phyloP scores from a whole-genome alignment of 2,888 invertebrate genomes.

The Troides aeacus region DNA sequence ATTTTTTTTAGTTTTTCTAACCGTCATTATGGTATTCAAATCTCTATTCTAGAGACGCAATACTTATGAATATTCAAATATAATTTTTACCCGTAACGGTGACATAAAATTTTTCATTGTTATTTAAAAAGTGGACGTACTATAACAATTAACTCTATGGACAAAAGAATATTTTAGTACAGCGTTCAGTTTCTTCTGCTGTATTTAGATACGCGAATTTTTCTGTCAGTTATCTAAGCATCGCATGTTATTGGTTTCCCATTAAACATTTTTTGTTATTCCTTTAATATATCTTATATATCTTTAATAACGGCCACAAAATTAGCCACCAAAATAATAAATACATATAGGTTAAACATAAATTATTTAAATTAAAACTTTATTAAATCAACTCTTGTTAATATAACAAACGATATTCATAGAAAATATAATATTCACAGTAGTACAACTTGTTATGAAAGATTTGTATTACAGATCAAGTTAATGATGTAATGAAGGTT shows the following conservation, averaged over 20 bases:
- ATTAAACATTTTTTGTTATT: background rate
- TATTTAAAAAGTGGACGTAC: conserved; percentile 65
- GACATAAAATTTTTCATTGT: conserved; percentile 70
- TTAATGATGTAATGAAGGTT: too few relatives aligned
- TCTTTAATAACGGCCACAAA: too few relatives aligned
- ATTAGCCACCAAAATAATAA: too few relatives aligned
- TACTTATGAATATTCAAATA: conserved; percentile 59
- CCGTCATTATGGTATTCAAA: conserved; percentile 19
- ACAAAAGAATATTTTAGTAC: conserved; percentile 69
- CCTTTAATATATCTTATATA: too few relatives aligned
- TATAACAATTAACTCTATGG: conserved; percentile 59
- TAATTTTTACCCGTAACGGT: conserved; percentile 71
- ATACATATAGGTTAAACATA: too few relatives aligned
- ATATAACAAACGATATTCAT: too few relatives aligned
- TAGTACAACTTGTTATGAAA: too few relatives aligned
- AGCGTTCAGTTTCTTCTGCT: conserved; percentile 31
- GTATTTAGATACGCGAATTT: conserved; percentile 33
- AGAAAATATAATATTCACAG: too few relatives aligned
- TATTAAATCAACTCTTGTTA: too few relatives aligned
- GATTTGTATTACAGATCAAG: too few relatives aligned
- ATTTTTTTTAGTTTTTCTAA: conserved; percentile 16
- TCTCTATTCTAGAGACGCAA: conserved; percentile 27
- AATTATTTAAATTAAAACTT: too few relatives aligned
- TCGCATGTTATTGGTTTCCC: background rate
- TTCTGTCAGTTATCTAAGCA: conserved; percentile 1